These are phyloP conservation scores for Octodonta nipae DNA, from an alignment of 2,888 invertebrate genomes.

Conservation along the genomic window DNA sequence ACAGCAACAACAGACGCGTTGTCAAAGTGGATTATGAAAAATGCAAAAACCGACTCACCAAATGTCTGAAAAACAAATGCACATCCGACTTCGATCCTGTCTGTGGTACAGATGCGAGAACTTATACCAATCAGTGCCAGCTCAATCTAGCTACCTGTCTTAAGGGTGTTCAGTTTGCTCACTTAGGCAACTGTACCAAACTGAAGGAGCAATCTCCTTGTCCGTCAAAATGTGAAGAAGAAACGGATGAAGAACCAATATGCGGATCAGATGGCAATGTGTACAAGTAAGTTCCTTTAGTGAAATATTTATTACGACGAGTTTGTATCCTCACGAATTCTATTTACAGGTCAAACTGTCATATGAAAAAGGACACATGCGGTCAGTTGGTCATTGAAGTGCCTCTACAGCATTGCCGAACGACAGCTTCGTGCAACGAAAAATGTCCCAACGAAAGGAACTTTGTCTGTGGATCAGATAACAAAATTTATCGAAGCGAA, in stretches of 20 bases:
- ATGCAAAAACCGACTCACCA: constrained; percentile 57
- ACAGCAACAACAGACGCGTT: constrained; percentile 42
- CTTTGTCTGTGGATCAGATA: constrained; percentile 82
- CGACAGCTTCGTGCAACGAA: constrained; percentile 71
- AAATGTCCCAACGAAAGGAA: constrained; percentile 57
- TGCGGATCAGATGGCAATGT: constrained; percentile 85
- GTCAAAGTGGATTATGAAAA: constrained; percentile 66
- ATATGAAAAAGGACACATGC: constrained; percentile 69
- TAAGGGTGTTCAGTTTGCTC: constrained; percentile 77
- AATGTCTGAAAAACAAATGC: constrained; percentile 63
- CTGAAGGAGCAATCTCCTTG: constrained; percentile 52
- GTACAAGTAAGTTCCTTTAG: constrained; percentile 63
- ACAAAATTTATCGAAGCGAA: constrained; percentile 77
- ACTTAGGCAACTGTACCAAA: constrained; percentile 73
- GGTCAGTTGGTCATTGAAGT: constrained; percentile 75
- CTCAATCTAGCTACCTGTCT: constrained; percentile 73
- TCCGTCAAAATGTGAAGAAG: constrained; percentile 44
- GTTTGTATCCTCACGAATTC: no score
- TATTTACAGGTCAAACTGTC: constrained; percentile 62
- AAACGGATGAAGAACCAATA: constrained; percentile 54
- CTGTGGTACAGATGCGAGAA: constrained; percentile 80
- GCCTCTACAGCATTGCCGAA: constrained; percentile 68
- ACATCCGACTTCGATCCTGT: constrained; percentile 60
- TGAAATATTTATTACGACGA: no score
- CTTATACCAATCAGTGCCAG: constrained; percentile 71